Conservation (phyloP, 2,888 invertebrate species). For the Eristalis intricaria region DNA sequence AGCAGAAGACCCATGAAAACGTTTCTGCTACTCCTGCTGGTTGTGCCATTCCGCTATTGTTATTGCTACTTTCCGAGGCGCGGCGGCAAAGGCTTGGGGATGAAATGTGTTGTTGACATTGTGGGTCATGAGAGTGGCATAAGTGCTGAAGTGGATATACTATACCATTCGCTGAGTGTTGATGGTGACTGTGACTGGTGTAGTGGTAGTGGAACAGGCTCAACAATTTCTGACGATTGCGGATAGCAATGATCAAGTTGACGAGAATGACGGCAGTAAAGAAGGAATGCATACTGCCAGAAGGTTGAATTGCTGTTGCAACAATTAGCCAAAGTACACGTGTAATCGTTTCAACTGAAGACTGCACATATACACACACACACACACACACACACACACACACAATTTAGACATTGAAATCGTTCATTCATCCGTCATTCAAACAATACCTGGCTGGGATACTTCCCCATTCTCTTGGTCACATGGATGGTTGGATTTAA, state of each 20-base stretch:
- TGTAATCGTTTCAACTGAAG: slow-evolving; percentile 64
- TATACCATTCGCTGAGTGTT: slow-evolving; percentile 1
- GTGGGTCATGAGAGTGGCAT: slow-evolving; percentile 61
- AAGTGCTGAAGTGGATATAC: slow-evolving; percentile 54
- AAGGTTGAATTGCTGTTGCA: slow-evolving; percentile 33
- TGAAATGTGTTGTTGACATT: slow-evolving; percentile 67
- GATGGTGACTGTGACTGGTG: background rate
- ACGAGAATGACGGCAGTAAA: slow-evolving; percentile 35
- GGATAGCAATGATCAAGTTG: slow-evolving; percentile 54
- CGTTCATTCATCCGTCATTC: background rate
- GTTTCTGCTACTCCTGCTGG: slow-evolving; percentile 50
- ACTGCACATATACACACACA: slow-evolving; percentile 40
- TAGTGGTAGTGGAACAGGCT: slow-evolving; percentile 32
- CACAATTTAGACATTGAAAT: slow-evolving; percentile 48
- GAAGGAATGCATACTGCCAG: slow-evolving; percentile 17
- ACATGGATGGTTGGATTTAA: background rate
- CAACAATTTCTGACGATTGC: slow-evolving; percentile 63
- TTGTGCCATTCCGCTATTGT: slow-evolving; percentile 35
- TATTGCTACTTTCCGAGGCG: slow-evolving; percentile 28
- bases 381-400: slow-evolving; percentile 33
- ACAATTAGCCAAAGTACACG: slow-evolving; percentile 67
- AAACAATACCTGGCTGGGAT: background rate
- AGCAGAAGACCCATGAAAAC: slow-evolving; percentile 35
- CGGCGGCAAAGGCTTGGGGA: background rate
- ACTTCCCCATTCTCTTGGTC: background rate